phyloP scores from a whole-genome alignment of 2,888 invertebrate species.

The Mamestra brassicae region DNA sequence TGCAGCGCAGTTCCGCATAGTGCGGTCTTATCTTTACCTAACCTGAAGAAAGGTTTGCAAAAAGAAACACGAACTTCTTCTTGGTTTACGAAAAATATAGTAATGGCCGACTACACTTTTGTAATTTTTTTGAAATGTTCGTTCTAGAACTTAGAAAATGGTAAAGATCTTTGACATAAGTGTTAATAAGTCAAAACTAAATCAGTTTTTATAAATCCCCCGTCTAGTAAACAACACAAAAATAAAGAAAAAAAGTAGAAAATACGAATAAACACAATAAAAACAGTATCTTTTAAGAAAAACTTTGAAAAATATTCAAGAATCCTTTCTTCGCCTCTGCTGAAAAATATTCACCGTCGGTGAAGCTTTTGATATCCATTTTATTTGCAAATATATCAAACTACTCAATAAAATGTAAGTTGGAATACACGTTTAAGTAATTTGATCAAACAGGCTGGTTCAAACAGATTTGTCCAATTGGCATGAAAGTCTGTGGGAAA shows the following conservation, averaged over 20 bases:
- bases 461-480: too few relatives aligned
- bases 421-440: background rate
- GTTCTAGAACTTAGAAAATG: slow-evolving; percentile 34
- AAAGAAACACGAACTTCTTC: too few relatives aligned
- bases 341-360: slow-evolving; percentile 40
- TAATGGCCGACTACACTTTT: slow-evolving; percentile 12
- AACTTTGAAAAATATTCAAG: slow-evolving; percentile 29
- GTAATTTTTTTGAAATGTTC: background rate
- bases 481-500: too few relatives aligned
- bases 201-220: slow-evolving; percentile 49
- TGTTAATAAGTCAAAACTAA: background rate
- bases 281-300: slow-evolving; percentile 54
- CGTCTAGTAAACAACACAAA: slow-evolving; percentile 44
- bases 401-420: slow-evolving; percentile 47
- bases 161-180: background rate
- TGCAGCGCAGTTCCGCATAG: too few relatives aligned
- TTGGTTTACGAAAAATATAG: background rate
- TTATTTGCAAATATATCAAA: slow-evolving; percentile 37
- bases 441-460: too few relatives aligned
- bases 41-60: too few relatives aligned
- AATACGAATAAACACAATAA: slow-evolving; percentile 44
- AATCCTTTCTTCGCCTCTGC: slow-evolving; percentile 1
- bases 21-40: too few relatives aligned
- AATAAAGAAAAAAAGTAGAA: slow-evolving; percentile 51
- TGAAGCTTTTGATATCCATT: slow-evolving; percentile 28